These are phyloP conservation scores for Callipepla squamata DNA, from an alignment of 2,113 vertebrate genomes.

Conservation along the genomic window DNA sequence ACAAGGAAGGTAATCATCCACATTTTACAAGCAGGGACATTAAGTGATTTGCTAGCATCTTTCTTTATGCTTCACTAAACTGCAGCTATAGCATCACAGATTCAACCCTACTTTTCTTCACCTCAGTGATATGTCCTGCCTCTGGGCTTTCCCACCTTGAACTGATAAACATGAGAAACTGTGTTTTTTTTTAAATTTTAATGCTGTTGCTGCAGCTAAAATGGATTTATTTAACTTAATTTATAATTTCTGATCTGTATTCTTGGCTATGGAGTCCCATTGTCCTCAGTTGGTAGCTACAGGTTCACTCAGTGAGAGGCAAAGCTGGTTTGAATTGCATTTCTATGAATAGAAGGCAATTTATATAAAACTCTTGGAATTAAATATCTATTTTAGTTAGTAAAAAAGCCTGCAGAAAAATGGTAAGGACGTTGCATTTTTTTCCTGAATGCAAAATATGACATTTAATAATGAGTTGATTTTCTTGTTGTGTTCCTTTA, in stretches of 20 bases:
- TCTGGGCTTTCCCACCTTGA: background rate
- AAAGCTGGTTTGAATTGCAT: background rate
- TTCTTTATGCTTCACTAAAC: background rate
- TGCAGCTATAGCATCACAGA: background rate
- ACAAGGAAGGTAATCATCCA: background rate
- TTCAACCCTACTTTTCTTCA: background rate
- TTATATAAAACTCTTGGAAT: background rate
- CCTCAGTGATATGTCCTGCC: fast-evolving
- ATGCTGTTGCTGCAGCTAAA: background rate
- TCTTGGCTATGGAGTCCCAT: background rate
- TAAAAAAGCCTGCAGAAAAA: background rate
- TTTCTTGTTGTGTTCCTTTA: background rate
- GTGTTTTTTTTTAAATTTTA: background rate
- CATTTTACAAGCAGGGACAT: background rate
- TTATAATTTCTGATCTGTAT: background rate
- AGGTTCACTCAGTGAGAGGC: background rate
- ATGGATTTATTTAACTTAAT: background rate
- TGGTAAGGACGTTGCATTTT: fast-evolving
- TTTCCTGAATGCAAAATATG: background rate
- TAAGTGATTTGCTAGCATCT: background rate
- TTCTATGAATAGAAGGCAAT: background rate
- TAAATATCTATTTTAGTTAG: background rate
- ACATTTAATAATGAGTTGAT: background rate
- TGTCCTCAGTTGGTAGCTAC: background rate
- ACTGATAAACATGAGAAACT: background rate